Percentiles rank a stretch among this genome's conserved stretches.
These are phyloP conservation scores for Sipha maydis DNA, from an alignment of 2,888 invertebrate species.

Conservation along the genomic window DNA sequence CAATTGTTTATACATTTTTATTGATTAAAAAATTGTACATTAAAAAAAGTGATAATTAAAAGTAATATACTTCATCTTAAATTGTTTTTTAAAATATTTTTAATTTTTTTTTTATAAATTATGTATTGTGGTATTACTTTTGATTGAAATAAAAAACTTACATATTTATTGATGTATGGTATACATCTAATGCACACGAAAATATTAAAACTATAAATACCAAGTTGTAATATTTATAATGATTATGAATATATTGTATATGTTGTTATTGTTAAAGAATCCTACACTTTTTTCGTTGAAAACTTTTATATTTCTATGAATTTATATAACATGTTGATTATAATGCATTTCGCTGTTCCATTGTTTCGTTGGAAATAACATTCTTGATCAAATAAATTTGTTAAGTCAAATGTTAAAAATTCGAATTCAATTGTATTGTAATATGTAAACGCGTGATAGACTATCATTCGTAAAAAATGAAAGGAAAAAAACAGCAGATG, in stretches of 20 bases:
- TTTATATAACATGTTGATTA: not conserved
- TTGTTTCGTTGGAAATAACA: not conserved
- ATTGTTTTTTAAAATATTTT: too few species aligned
- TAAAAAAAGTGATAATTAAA: too few species aligned
- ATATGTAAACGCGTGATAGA: not conserved
- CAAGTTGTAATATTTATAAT: too few species aligned
- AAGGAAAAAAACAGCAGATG: constrained; percentile 1
- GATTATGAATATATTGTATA: not conserved
- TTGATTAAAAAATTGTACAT: too few species aligned
- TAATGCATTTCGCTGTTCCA: not conserved
- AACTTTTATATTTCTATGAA: not conserved
- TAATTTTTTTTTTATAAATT: too few species aligned
- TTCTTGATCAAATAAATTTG: not conserved
- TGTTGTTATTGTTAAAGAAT: not conserved
- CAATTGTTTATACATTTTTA: too few species aligned
- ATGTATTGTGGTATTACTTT: too few species aligned
- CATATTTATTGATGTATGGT: too few species aligned
- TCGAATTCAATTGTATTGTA: not conserved
- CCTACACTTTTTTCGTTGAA: not conserved
- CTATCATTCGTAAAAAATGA: not conserved
- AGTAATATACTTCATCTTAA: too few species aligned
- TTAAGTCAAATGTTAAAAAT: not conserved
- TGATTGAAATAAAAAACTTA: too few species aligned
- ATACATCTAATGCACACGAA: too few species aligned
- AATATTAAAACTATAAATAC: too few species aligned